Evolutionary conservation across 2,888 invertebrate species (phyloP).

Genomic region (Ernsta delagoae): DNA sequence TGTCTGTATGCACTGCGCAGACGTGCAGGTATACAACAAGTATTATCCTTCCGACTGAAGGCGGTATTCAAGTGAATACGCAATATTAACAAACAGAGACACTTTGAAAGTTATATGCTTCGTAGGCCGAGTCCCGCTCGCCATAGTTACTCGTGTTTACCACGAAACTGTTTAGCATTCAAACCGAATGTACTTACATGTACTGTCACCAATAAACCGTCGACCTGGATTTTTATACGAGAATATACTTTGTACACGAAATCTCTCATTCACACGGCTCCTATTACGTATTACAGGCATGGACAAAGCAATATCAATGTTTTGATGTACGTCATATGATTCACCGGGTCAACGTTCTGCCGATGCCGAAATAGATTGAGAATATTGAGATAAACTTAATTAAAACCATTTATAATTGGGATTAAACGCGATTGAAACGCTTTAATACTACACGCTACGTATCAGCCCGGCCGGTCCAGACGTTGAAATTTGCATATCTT

Average conservation of each 20-base stretch:
- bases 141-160: constrained; percentile 63
- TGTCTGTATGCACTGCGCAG: constrained; percentile 64
- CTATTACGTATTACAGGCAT: constrained; percentile 32
- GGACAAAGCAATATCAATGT: constrained; percentile 39
- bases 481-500: constrained; percentile 74
- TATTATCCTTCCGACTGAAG: constrained; percentile 55
- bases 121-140: constrained; percentile 52
- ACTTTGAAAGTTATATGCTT: constrained; percentile 42
- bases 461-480: constrained; percentile 59
- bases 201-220: constrained; percentile 74
- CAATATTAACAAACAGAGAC: constrained; percentile 9
- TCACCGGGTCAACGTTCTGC: constrained; percentile 70
- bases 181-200: constrained; percentile 64
- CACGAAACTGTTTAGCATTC: constrained; percentile 81
- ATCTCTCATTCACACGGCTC: constrained; percentile 67
- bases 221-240: constrained; percentile 74
- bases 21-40: constrained; percentile 59
- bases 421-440: constrained; percentile 69
- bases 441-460: constrained; percentile 66
- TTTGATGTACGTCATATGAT: constrained; percentile 45
- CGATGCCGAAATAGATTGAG: constrained; percentile 73
- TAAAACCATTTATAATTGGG: constrained; percentile 75
- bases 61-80: constrained; percentile 10
- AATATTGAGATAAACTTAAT: constrained; percentile 77
- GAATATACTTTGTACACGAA: constrained; percentile 63